Percentiles rank a stretch among this genome's conserved stretches.
These are phyloP conservation scores for Cardiocondyla obscurior DNA, from an alignment of 1,140 invertebrate species.

Conservation along the genomic window DNA sequence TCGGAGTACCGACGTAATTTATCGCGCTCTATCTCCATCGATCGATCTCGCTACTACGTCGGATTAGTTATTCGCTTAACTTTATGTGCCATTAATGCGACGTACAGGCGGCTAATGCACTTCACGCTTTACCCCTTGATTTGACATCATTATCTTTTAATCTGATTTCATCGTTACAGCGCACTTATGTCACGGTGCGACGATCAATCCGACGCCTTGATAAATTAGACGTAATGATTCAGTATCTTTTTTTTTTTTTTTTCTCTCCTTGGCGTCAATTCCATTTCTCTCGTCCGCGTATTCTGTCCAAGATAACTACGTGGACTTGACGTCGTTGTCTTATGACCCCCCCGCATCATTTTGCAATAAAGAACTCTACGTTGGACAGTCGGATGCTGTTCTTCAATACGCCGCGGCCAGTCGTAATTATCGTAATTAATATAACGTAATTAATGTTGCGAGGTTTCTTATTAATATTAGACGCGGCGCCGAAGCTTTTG, in stretches of 20 bases:
- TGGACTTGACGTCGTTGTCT: slow-evolving; percentile 28
- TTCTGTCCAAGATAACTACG: neutral
- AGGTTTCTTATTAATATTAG: neutral
- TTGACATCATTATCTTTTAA: slow-evolving; percentile 46
- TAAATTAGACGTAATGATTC: slow-evolving; percentile 21
- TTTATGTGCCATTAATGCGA: slow-evolving; percentile 6
- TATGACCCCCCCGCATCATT: no score
- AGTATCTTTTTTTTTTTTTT: slow-evolving; percentile 10
- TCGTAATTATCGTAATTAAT: neutral
- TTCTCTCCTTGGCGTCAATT: neutral
- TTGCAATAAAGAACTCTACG: no score
- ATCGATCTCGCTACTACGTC: neutral
- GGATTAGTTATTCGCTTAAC: slow-evolving; percentile 46
- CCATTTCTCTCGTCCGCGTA: neutral
- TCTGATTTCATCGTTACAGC: slow-evolving; percentile 37
- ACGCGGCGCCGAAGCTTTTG: neutral
- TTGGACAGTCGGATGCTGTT: neutral
- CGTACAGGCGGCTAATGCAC: neutral
- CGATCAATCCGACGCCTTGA: neutral
- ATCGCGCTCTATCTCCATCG: neutral
- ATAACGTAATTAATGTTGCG: neutral
- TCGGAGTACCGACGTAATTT: neutral
- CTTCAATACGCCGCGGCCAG: neutral
- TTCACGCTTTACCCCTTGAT: slow-evolving; percentile 1
- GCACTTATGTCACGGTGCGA: slow-evolving; percentile 9